Conservation (phyloP, 2,888 invertebrate species). For the Parascotia fuliginaria region DNA sequence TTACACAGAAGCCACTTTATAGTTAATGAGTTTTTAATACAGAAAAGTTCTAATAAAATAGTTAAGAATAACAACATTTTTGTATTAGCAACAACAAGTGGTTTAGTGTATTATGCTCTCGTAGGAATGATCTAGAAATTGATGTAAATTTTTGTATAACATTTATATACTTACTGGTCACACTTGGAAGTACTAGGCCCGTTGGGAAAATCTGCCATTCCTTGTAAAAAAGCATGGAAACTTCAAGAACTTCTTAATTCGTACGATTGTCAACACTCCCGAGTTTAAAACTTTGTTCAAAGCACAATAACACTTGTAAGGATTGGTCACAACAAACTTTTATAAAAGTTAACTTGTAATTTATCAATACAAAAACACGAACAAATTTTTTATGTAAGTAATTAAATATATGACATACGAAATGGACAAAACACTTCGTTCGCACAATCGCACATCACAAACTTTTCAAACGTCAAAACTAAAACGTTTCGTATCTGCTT, state of each 20-base stretch:
- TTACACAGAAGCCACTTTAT: too few relatives aligned
- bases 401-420: conserved; percentile 40
- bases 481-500: conserved; percentile 24
- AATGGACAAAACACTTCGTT: conserved; percentile 40
- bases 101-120: too few relatives aligned
- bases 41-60: too few relatives aligned
- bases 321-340: conserved; percentile 13
- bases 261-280: conserved; percentile 23
- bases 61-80: too few relatives aligned
- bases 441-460: conserved; percentile 27
- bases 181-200: conserved; percentile 56
- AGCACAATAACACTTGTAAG: conserved; percentile 16
- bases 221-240: conserved; percentile 74
- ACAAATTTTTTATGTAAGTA: conserved; percentile 32
- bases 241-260: conserved; percentile 58
- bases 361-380: conserved; percentile 21
- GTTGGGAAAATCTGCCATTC: conserved; percentile 65
- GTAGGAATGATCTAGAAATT: not conserved
- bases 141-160: not conserved
- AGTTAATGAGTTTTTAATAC: too few relatives aligned
- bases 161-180: conserved; percentile 60
- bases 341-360: conserved; percentile 17
- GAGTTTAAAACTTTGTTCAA: conserved; percentile 12
- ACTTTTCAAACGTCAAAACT: conserved; percentile 39
- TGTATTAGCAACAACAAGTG: not conserved